Base-by-base conservation (phyloP, 2,113 vertebrate genomes). In the Ammodytes dubius region DNA sequence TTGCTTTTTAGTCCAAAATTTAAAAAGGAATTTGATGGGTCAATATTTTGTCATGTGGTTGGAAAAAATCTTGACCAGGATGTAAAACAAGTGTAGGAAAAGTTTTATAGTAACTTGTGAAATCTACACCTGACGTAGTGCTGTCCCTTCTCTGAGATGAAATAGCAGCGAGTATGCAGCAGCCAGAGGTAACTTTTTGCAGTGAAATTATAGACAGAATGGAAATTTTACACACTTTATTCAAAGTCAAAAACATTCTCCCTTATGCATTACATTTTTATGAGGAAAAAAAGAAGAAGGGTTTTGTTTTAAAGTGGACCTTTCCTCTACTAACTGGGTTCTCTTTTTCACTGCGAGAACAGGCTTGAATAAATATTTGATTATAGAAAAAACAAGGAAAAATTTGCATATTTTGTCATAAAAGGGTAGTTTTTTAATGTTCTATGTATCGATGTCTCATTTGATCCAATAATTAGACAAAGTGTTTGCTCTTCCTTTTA, bases 101-200 rank as follows among this genome's bases (percentile, higher is more conserved):
- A 0, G 54, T 40, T 70, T 70, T 37, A 19, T 47, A 40, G 12
- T 37, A 19, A 54, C 47, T 66, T 65, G 13, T 58, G 57, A 4
- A 65, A 74, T 76, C 54, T 56, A 7, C 6, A 61, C 43, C 27
- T 19, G 15, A 71, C 65, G 54, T 42, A 50, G 6, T 61, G 45
- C 42, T 1, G 0, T 52, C 8, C 4, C 42, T 40, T 70, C 12
- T 59, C 35, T 68, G 19, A 42, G 56, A 43, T 60, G 10, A 71
- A 79, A 64, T 58, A 53, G 37, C 59, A 69, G 27, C 53, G 7
- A 59, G 13, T 46, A 7, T 19, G 45, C 27, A 65, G 40, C 46
- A 1, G 35, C 35, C 46, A 1, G 35, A n/a, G 57, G 35, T 4
- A 89, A 82, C 69, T 87, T 88, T 84, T 76, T 47, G 17, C 70